Evolutionary conservation across 23 tunicate species (phyloP).

Genomic region (Halocynthia aurantium): DNA sequence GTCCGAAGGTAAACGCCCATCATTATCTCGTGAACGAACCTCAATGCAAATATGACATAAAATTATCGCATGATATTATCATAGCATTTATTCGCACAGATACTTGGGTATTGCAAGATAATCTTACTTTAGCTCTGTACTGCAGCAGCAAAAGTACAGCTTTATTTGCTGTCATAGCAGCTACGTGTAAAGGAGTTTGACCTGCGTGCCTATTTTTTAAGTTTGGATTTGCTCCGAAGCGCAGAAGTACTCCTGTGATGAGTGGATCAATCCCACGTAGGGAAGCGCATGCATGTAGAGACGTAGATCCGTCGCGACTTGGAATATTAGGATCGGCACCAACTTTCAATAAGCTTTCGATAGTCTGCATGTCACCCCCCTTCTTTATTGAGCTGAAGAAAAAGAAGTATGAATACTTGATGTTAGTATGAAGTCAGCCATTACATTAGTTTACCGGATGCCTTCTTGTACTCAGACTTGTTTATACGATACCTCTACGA

Average conservation of each 20-base stretch:
- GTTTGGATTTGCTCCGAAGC: constrained; percentile 85
- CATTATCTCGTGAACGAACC: constrained; percentile 76
- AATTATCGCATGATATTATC: not conserved
- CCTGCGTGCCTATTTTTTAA: constrained; percentile 72
- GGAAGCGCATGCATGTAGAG: constrained; percentile 72
- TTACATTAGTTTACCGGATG: too few species aligned
- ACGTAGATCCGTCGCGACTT: constrained; percentile 65
- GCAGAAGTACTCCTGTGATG: constrained; percentile 69
- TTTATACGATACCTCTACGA: too few species aligned
- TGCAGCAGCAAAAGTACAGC: constrained; percentile 65
- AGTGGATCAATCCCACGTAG: constrained; percentile 64
- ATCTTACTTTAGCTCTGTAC: constrained; percentile 72
- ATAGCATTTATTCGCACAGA: not conserved
- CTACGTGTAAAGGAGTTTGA: constrained; percentile 79
- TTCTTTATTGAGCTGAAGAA: constrained; percentile 40
- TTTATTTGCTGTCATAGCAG: constrained; percentile 60
- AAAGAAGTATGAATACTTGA: too few species aligned
- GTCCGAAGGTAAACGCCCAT: constrained; percentile 55
- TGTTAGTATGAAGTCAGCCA: too few species aligned
- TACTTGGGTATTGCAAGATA: not conserved
- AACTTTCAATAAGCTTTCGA: constrained; percentile 55
- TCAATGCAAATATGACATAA: not conserved
- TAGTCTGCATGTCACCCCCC: constrained; percentile 59
- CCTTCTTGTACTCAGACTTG: too few species aligned
- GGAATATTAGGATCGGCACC: constrained; percentile 71